phyloP scores from a whole-genome alignment of 2,888 invertebrate genomes.

The Zygothrica quintamaculata region DNA sequence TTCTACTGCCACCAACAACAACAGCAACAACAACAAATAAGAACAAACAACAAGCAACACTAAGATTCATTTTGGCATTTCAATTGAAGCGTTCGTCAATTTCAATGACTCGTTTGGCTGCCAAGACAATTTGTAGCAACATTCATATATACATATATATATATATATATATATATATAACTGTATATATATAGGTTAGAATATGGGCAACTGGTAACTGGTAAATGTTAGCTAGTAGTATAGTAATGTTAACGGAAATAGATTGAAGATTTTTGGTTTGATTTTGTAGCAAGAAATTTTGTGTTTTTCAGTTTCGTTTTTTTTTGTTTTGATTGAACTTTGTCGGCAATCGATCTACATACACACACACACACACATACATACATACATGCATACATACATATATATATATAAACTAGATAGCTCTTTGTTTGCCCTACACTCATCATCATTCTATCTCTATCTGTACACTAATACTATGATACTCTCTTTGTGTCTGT shows the following conservation, averaged over 20 bases:
- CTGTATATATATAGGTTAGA: too few relatives aligned
- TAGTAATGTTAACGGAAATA: too few relatives aligned
- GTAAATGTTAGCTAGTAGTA: constrained; percentile 12
- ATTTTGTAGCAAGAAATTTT: too few relatives aligned
- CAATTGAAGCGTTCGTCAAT: constrained; percentile 48
- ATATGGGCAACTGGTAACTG: constrained; percentile 12
- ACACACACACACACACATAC: too few relatives aligned
- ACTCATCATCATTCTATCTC: constrained; percentile 5
- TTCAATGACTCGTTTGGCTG: constrained; percentile 33
- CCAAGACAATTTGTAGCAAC: too few relatives aligned
- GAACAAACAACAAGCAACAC: constrained; percentile 13
- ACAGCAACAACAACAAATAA: constrained; percentile 2
- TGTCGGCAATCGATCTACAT: constrained; percentile 46
- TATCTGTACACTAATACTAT: constrained; percentile 24
- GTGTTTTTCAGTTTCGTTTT: too few relatives aligned
- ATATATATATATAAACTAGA: too few relatives aligned
- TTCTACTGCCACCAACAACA: constrained; percentile 1
- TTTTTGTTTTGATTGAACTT: constrained; percentile 35
- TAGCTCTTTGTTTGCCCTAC: constrained; percentile 28
- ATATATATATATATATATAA: too few relatives aligned
- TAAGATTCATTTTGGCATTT: constrained; percentile 72
- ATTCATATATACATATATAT: too few relatives aligned
- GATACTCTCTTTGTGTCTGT: constrained; percentile 42
- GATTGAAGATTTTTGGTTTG: constrained; percentile 18
- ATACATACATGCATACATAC: too few relatives aligned